These are phyloP conservation scores for Brachionus sp. DNA, from an alignment of 1,140 invertebrate species.

Conservation along the genomic window DNA sequence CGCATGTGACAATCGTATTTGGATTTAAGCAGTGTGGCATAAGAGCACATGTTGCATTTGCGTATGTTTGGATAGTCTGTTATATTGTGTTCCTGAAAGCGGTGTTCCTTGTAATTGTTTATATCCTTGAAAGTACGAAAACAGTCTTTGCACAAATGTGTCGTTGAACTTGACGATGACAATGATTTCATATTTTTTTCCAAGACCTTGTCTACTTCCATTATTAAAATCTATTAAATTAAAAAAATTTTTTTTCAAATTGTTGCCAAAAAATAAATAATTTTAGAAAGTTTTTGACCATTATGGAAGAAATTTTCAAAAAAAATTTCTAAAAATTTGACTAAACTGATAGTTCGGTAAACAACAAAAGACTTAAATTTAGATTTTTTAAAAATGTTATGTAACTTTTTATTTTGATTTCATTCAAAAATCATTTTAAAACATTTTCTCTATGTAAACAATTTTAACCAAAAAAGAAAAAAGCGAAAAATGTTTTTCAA, in stretches of 20 bases:
- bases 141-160: constrained; percentile 33
- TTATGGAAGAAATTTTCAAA: not conserved
- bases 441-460: not conserved
- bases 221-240: not conserved
- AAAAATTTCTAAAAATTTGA: too few relatives aligned
- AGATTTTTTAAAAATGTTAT: not conserved
- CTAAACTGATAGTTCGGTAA: not conserved
- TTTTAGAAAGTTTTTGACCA: not conserved
- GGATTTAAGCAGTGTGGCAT: constrained; percentile 29
- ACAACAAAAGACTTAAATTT: not conserved
- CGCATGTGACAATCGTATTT: constrained; percentile 43
- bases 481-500: not conserved
- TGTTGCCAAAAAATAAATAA: not conserved
- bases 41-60: constrained; percentile 17
- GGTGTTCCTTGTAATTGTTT: constrained; percentile 33
- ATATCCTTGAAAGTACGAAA: constrained; percentile 37
- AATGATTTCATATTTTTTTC: not conserved
- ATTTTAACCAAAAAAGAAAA: not conserved
- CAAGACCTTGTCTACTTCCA: not conserved
- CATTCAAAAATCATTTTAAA: not conserved
- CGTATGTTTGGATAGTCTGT: constrained; percentile 11
- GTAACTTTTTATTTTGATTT: not conserved
- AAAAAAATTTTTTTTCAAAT: not conserved
- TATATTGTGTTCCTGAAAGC: constrained; percentile 32
- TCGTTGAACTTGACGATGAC: not conserved